These are phyloP conservation scores for Mylabris sibirica DNA, from an alignment of 2,888 invertebrate species.

Conservation along the genomic window DNA sequence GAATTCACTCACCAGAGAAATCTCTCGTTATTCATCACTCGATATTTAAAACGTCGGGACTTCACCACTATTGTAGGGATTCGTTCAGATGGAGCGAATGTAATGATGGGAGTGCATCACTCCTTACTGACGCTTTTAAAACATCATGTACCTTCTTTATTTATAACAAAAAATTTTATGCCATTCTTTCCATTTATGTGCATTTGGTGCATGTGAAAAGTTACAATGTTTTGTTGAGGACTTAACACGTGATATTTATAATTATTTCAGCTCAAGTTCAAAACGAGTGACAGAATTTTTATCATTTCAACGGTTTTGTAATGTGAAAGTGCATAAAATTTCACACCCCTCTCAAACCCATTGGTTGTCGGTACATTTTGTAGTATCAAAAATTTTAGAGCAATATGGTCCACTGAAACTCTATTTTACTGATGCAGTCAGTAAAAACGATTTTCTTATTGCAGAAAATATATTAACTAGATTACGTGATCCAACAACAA, in stretches of 20 bases:
- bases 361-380: slow-evolving; percentile 31
- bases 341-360: slow-evolving; percentile 34
- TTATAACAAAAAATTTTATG: slow-evolving; percentile 45
- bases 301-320: slow-evolving; percentile 34
- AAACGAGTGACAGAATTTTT: slow-evolving; percentile 36
- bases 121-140: slow-evolving; percentile 31
- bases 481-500: slow-evolving; percentile 21
- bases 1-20: too few relatives aligned
- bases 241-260: slow-evolving; percentile 41
- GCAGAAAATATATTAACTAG: slow-evolving; percentile 21
- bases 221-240: slow-evolving; percentile 42
- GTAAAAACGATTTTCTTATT: slow-evolving; percentile 20
- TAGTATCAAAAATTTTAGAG: slow-evolving; percentile 33
- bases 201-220: slow-evolving; percentile 43
- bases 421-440: slow-evolving; percentile 31
- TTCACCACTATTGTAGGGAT: too few relatives aligned
- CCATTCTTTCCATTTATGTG: slow-evolving; percentile 46
- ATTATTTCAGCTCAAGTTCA: slow-evolving; percentile 41
- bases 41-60: too few relatives aligned
- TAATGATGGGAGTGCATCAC: slow-evolving; percentile 35
- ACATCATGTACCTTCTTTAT: slow-evolving; percentile 36
- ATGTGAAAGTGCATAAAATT: slow-evolving; percentile 35
- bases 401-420: slow-evolving; percentile 33
- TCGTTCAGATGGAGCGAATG: too few relatives aligned
- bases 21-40: too few relatives aligned